A percentile compares a stretch with the other conserved stretches of the same genome.
Evolutionary conservation across 2,113 vertebrate species (phyloP).

Genomic region (Neolamprologus sp.): DNA sequence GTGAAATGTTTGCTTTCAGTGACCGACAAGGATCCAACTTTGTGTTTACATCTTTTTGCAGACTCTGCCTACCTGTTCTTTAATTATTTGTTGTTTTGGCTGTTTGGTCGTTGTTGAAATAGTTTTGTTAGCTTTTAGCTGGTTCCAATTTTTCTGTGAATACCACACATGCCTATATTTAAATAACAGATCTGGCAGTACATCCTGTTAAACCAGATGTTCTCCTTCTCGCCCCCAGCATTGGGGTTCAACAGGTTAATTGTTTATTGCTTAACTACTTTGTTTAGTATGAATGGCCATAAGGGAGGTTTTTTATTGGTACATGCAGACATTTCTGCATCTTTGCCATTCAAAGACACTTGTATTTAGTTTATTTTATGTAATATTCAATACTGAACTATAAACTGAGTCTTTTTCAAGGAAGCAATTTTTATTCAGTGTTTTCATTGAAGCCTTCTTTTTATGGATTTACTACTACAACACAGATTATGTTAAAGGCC

Average conservation of each 20-base stretch:
- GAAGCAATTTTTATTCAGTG: not conserved
- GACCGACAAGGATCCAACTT: not conserved
- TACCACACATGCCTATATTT: not conserved
- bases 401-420: not conserved
- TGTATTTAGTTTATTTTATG: not conserved
- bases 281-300: not conserved
- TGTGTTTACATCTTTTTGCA: not conserved
- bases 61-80: not conserved
- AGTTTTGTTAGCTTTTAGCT: not conserved
- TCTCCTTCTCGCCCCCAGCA: not conserved
- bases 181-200: not conserved
- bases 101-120: not conserved
- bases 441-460: not conserved
- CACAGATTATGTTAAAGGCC: not conserved
- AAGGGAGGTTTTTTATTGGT: not conserved
- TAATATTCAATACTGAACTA: not conserved
- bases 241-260: not conserved
- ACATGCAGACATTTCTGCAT: not conserved
- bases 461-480: not conserved
- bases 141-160: not conserved
- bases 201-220: not conserved
- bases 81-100: not conserved
- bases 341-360: not conserved
- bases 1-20: not conserved
- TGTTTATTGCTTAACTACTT: not conserved